These are phyloP conservation scores for Dicranocentrus wangi DNA, from an alignment of 2,888 invertebrate genomes.

Conservation along the genomic window DNA sequence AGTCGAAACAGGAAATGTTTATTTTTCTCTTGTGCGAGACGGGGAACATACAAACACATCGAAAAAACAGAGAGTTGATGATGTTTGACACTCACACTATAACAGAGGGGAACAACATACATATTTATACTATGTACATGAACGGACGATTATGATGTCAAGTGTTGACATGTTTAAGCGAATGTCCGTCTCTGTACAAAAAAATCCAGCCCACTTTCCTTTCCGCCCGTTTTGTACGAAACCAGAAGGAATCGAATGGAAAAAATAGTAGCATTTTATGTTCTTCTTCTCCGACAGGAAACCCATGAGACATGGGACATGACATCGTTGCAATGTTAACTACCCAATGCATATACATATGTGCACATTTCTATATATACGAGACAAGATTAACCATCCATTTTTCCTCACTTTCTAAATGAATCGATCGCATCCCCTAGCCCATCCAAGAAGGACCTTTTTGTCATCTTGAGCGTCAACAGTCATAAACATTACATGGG, in stretches of 20 bases:
- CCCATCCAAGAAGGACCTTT: neutral
- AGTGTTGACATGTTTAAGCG: constrained; percentile 46
- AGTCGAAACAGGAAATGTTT: too few relatives aligned
- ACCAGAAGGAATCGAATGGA: neutral
- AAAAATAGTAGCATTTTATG: too few relatives aligned
- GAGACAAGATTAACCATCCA: neutral
- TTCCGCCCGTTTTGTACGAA: neutral
- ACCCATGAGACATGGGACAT: constrained; percentile 15
- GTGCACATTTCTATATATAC: neutral
- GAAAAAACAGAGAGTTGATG: too few relatives aligned
- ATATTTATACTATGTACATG: too few relatives aligned
- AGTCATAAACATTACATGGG: neutral
- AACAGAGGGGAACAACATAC: too few relatives aligned
- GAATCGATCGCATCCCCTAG: neutral
- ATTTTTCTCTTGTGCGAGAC: too few relatives aligned
- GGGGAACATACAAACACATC: too few relatives aligned
- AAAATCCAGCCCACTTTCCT: constrained; percentile 3
- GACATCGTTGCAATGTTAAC: neutral
- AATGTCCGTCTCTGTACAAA: neutral
- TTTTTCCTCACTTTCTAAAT: constrained; percentile 14
- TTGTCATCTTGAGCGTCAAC: neutral
- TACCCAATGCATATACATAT: neutral
- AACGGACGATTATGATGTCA: constrained; percentile 44
- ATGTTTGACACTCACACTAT: too few relatives aligned
- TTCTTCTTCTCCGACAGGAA: constrained; percentile 38